Evolutionary conservation across 2,888 invertebrate species (phyloP).

Genomic region (Cactoblastis cactorum): DNA sequence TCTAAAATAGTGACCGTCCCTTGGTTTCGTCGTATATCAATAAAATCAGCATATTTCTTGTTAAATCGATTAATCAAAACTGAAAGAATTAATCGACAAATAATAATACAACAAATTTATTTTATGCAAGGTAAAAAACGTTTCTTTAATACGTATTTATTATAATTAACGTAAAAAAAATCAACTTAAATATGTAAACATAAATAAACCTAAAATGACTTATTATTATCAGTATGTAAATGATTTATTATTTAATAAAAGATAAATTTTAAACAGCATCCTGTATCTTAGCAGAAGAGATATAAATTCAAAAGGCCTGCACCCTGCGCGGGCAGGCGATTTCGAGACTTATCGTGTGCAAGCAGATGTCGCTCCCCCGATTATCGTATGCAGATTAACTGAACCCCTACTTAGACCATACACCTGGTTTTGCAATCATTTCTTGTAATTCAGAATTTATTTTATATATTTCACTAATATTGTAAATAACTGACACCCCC

Average conservation of each 20-base stretch:
- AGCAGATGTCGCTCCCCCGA: slow-evolving; percentile 68
- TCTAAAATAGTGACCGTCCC: no score
- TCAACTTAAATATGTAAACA: no score
- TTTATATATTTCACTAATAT: background rate
- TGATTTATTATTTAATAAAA: slow-evolving; percentile 18
- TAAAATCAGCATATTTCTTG: no score
- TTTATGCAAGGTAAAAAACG: no score
- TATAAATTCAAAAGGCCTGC: slow-evolving; percentile 64
- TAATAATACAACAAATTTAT: no score
- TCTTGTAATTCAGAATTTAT: background rate
- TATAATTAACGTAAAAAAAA: no score
- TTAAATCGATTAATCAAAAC: no score
- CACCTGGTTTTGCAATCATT: slow-evolving; percentile 6
- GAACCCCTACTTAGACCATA: slow-evolving; percentile 35
- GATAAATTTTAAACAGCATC: slow-evolving; percentile 16
- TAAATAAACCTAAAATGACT: no score
- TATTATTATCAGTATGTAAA: no score
- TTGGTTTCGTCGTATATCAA: no score
- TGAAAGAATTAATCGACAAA: no score
- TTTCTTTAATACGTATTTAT: no score
- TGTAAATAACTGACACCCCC: background rate
- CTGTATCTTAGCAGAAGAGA: slow-evolving; percentile 24
- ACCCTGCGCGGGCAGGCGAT: slow-evolving; percentile 57
- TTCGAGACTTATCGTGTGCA: slow-evolving; percentile 63
- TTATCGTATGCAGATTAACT: slow-evolving; percentile 74